phyloP scores from a whole-genome alignment of 35 echinoderm and acorn worm species.

The Apostichopus parvimensis region DNA sequence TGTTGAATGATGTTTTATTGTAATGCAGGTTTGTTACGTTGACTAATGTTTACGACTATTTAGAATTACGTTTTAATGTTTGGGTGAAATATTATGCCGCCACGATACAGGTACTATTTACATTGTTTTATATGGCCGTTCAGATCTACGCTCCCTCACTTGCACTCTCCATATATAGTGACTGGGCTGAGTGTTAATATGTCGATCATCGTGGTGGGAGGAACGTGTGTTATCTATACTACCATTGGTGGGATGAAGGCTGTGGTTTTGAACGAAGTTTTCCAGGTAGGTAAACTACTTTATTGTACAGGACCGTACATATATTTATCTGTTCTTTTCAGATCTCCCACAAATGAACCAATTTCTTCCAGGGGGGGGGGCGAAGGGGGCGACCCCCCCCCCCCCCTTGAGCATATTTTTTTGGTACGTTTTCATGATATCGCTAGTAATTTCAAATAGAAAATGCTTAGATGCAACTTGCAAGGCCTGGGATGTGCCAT shows the following conservation, averaged over 20 bases:
- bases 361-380: too few relatives aligned
- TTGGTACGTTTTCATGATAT: too few relatives aligned
- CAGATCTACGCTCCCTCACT: slow-evolving; percentile 5
- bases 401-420: too few relatives aligned
- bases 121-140: slow-evolving; percentile 13
- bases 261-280: slow-evolving; percentile 19
- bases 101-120: background rate
- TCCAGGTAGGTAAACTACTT: background rate
- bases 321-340: too few relatives aligned
- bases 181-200: background rate
- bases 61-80: background rate
- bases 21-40: too few relatives aligned
- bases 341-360: too few relatives aligned
- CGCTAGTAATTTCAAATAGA: too few relatives aligned
- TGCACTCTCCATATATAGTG: background rate
- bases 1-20: too few relatives aligned
- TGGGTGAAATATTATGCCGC: slow-evolving; percentile 20
- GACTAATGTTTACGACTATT: slow-evolving; percentile 18
- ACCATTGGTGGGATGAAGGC: slow-evolving; percentile 8
- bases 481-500: too few relatives aligned
- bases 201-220: slow-evolving; percentile 15
- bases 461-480: too few relatives aligned
- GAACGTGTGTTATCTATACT: slow-evolving; percentile 1
- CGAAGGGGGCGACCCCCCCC: too few relatives aligned
- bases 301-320: too few relatives aligned